Percentiles rank a stretch among this genome's conserved stretches.
Conservation (phyloP, 2,888 invertebrate genomes). For the Pandemis heparana region DNA sequence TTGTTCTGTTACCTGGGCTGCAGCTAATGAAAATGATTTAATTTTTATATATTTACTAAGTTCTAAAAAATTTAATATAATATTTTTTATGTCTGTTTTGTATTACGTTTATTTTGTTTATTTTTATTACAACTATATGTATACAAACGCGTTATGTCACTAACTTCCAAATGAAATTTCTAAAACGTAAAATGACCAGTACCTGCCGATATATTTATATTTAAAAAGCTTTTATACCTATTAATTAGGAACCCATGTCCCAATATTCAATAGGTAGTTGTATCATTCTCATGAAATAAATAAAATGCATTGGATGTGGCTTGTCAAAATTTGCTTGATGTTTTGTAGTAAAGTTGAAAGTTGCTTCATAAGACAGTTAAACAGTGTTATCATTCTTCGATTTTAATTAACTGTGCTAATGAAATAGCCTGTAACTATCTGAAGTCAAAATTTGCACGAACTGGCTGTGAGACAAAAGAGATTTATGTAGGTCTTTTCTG, state of each 20-base stretch:
- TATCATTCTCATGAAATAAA: slow-evolving; percentile 39
- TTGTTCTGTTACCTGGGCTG: slow-evolving; percentile 18
- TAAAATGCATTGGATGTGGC: slow-evolving; percentile 42
- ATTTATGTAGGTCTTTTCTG: slow-evolving; percentile 36
- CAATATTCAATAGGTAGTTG: slow-evolving; percentile 34
- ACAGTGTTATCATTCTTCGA: slow-evolving; percentile 38
- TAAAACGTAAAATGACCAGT: background rate
- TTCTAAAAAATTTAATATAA: background rate
- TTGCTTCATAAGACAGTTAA: slow-evolving; percentile 39
- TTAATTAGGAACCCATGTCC: slow-evolving; percentile 26
- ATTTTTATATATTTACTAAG: background rate
- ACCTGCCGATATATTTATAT: background rate
- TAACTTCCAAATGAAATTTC: background rate
- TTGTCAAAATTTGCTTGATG: slow-evolving; percentile 44
- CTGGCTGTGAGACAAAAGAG: slow-evolving; percentile 28
- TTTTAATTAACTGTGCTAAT: slow-evolving; percentile 26
- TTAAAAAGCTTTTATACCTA: slow-evolving; percentile 20
- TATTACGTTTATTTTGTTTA: background rate
- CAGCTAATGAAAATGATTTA: background rate
- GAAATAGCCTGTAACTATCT: slow-evolving; percentile 20
- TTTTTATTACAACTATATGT: background rate
- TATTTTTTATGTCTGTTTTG: background rate
- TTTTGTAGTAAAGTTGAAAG: slow-evolving; percentile 40
- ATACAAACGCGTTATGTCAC: background rate
- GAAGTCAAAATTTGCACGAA: slow-evolving; percentile 42